A percentile compares a stretch with the other conserved stretches of the same genome.
phyloP scores from a whole-genome alignment of 2,797 vertebrate genomes.

The Champsocephalus gunnari region DNA sequence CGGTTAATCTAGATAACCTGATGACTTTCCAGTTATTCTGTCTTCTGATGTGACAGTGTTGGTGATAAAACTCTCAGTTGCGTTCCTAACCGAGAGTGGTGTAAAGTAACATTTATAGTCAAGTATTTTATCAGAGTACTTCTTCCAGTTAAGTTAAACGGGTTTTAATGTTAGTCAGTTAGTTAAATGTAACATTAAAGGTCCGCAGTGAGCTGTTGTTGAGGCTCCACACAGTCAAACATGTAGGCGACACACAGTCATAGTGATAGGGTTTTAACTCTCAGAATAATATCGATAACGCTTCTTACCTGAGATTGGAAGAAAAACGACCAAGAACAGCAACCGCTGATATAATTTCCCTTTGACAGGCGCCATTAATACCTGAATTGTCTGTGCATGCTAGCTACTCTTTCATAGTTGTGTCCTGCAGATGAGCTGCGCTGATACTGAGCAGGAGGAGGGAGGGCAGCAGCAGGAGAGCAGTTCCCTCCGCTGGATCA shows the following conservation, averaged over 20 bases:
- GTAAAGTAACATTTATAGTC: no score
- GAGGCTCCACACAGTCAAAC: background rate
- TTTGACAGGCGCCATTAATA: slow-evolving; percentile 83
- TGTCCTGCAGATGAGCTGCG: slow-evolving; percentile 61
- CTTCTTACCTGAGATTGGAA: slow-evolving; percentile 85
- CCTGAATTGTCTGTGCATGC: slow-evolving; percentile 77
- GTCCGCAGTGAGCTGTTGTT: background rate
- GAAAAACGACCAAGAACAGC: slow-evolving; percentile 76
- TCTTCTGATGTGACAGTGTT: no score
- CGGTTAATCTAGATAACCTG: no score
- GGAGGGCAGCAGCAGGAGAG: slow-evolving; percentile 46
- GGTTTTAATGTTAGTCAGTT: background rate
- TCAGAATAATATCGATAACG: background rate
- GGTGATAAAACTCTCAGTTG: no score
- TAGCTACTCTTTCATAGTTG: slow-evolving; percentile 61
- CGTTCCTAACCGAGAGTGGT: background rate
- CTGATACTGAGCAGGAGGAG: slow-evolving; percentile 51
- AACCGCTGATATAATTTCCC: slow-evolving; percentile 77
- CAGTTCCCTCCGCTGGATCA: slow-evolving; percentile 58
- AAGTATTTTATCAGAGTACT: no score
- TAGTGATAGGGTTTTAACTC: background rate
- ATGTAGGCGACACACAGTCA: background rate
- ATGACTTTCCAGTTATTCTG: background rate
- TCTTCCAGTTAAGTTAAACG: background rate
- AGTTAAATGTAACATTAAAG: background rate